Evolutionary conservation across 2,797 vertebrate species (phyloP).

Genomic region (Falco columbarius): DNA sequence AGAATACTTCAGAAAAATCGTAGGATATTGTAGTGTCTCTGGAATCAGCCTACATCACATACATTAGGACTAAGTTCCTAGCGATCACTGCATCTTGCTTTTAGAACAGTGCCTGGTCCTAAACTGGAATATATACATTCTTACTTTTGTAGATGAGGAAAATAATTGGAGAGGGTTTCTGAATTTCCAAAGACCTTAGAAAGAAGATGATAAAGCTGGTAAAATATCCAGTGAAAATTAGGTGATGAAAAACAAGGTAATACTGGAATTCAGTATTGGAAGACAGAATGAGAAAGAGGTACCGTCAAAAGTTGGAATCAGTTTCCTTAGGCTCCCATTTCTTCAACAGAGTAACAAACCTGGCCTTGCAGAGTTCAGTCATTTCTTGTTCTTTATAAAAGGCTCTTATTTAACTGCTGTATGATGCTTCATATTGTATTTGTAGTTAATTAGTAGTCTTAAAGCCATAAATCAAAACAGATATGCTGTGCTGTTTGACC

Average conservation of each 20-base stretch:
- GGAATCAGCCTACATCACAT: not conserved
- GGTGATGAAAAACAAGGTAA: not conserved
- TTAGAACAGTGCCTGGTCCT: not conserved
- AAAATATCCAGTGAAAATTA: not conserved
- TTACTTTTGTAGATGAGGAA: not conserved
- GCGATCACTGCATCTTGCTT: not conserved
- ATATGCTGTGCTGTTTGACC: not conserved
- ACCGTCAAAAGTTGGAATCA: not conserved
- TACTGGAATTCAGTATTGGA: not conserved
- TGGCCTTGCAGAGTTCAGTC: not conserved
- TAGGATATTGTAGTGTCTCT: not conserved
- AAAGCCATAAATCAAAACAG: constrained; percentile 12
- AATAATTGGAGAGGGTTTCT: not conserved
- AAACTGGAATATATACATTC: not conserved
- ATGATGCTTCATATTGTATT: not conserved
- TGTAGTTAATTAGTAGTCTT: not conserved
- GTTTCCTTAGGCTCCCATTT: not conserved
- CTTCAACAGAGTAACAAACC: not conserved
- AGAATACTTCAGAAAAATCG: not conserved
- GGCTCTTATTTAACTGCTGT: not conserved
- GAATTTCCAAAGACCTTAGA: not conserved
- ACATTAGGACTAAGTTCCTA: not conserved
- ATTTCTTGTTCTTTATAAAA: not conserved
- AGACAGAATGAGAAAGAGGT: not conserved
- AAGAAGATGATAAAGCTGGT: not conserved